Base-by-base conservation (phyloP, 1,140 invertebrate genomes). In the Drosophila neocordata region DNA sequence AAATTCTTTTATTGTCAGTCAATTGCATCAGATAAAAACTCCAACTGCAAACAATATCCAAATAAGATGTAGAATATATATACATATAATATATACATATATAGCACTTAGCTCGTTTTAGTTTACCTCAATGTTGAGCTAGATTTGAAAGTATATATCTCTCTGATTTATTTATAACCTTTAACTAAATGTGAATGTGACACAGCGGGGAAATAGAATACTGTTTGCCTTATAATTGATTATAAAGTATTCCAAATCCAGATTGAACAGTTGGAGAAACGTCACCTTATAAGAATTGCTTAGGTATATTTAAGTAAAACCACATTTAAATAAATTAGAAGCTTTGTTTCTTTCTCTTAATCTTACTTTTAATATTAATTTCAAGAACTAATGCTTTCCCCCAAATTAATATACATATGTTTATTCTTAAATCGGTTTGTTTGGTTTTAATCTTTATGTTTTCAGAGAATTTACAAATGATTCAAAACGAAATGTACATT, bases 401-500 rank as follows among this genome's bases (percentile, higher is more conserved):
- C 27, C 6, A 31, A 31, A 31, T 31, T 31, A 31, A 1, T 31
- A 31, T 31, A 3, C 27, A 31, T 31, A 31, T 31, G 27, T 31
- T 31, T 31, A 6, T 6, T 44, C n/a, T 41, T 13, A 6, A 6
- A 13, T 44, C 7, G 13, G 3, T 44, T 48, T 48, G 37, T 48
- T 31, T 48, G 15, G 8, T 20, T 48, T 48, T 48, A 48, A 44
- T 48, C 9, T 48, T 48, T 9, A 48, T 48, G 9, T 20, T 48
- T 48, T 18, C 41, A 48, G 41, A 18, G 41, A 48, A 48, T 8
- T 48, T 20, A 2, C 15, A 20, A 48, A 48, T 48, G 41, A 48
- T 48, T 48, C 41, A 48, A 48, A 48, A 48, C 41, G 8, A 48
- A 18, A 48, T 48, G n/a, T 15, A 13, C 13, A 41, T 44, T 44